Evolutionary conservation across 2,113 vertebrate genomes (phyloP).

Genomic region (Leptobrachium ailaonicum): DNA sequence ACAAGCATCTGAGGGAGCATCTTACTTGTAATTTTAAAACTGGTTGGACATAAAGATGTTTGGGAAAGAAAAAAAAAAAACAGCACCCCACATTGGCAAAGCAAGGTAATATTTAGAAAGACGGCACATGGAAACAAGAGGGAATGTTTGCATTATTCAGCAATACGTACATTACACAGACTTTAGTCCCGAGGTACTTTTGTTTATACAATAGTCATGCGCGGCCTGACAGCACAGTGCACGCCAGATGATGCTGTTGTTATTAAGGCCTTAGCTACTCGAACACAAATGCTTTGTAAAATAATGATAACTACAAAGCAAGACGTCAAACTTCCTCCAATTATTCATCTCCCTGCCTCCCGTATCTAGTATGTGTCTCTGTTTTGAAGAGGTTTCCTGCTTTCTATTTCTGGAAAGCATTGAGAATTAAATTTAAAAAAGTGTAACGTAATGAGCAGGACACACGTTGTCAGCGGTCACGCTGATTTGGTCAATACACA

Average conservation of each 20-base stretch:
- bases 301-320: conserved; percentile 2
- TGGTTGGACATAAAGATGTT: no score
- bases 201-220: conserved; percentile 3
- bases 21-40: no score
- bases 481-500: background rate
- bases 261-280: background rate
- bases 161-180: no score
- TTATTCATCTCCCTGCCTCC: conserved; percentile 20
- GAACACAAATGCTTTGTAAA: background rate
- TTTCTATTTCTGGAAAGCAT: conserved; percentile 15
- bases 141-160: no score
- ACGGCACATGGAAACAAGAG: no score
- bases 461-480: conserved; percentile 1
- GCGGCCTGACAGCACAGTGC: background rate
- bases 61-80: no score
- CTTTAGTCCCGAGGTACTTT: background rate
- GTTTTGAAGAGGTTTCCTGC: conserved; percentile 15
- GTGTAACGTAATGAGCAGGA: conserved; percentile 13
- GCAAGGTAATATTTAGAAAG: no score
- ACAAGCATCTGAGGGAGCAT: no score
- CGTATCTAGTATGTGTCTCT: conserved; percentile 13
- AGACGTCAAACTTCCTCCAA: background rate
- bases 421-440: background rate
- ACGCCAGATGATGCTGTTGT: background rate
- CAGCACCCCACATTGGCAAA: no score